Conservation (phyloP, 2,888 invertebrate genomes). For the Tipula lateralis region DNA sequence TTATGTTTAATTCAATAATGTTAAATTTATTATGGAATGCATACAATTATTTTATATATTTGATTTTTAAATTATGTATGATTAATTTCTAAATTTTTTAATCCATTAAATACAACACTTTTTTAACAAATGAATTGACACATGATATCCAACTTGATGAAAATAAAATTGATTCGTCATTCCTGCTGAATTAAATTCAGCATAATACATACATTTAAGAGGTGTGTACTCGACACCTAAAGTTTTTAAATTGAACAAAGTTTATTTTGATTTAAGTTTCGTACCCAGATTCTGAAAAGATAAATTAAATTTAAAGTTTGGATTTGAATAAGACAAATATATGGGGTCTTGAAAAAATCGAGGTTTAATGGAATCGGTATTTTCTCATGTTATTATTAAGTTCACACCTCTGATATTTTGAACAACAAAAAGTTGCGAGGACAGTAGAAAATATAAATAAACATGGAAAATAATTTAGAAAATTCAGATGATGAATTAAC, state of each 20-base stretch:
- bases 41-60: background rate
- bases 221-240: too few relatives aligned
- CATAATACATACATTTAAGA: too few relatives aligned
- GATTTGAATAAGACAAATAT: too few relatives aligned
- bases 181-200: background rate
- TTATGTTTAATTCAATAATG: background rate
- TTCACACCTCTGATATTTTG: background rate
- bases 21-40: background rate
- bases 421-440: background rate
- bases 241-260: too few relatives aligned
- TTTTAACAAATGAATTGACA: slow-evolving; percentile 12
- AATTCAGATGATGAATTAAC: slow-evolving; percentile 44
- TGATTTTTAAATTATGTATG: background rate
- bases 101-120: background rate
- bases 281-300: too few relatives aligned
- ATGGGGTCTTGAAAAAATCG: too few relatives aligned
- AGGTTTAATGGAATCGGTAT: too few relatives aligned
- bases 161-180: slow-evolving; percentile 5
- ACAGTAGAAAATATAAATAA: background rate
- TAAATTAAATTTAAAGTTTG: too few relatives aligned
- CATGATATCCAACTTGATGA: slow-evolving; percentile 19
- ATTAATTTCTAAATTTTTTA: background rate
- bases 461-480: slow-evolving; percentile 38
- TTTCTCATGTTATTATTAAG: too few relatives aligned
- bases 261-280: too few relatives aligned